A percentile compares a stretch with the other conserved stretches of the same genome.
phyloP scores from a whole-genome alignment of 1,140 invertebrate species.

The Adoxophyes honmai region DNA sequence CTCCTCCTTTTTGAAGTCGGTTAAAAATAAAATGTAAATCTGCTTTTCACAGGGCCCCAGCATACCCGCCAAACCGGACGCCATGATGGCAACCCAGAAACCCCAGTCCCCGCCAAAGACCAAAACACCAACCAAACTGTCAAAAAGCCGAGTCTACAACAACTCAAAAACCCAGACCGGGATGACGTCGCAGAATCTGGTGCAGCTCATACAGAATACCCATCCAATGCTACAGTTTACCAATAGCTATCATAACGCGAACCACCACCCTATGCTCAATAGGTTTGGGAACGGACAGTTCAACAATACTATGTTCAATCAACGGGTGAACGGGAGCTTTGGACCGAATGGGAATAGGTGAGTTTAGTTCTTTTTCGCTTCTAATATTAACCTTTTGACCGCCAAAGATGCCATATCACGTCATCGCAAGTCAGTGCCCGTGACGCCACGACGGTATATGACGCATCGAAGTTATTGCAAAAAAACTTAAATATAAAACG shows the following conservation, averaged over 20 bases:
- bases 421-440: too few species aligned
- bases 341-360: slow-evolving; percentile 40
- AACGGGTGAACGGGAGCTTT: slow-evolving; percentile 49
- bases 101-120: slow-evolving; percentile 26
- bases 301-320: slow-evolving; percentile 29
- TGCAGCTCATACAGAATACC: slow-evolving; percentile 79
- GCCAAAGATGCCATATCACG: too few species aligned
- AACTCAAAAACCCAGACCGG: slow-evolving; percentile 49
- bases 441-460: too few species aligned
- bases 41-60: slow-evolving; percentile 32
- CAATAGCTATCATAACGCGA: slow-evolving; percentile 65
- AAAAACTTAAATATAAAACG: too few species aligned
- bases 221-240: slow-evolving; percentile 76
- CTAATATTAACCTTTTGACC: too few species aligned
- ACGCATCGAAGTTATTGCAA: too few species aligned
- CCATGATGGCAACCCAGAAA: slow-evolving; percentile 23
- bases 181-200: slow-evolving; percentile 60
- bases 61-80: slow-evolving; percentile 19
- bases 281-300: slow-evolving; percentile 45
- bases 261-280: slow-evolving; percentile 63
- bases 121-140: slow-evolving; percentile 24
- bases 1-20: too few species aligned
- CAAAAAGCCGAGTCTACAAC: slow-evolving; percentile 53
- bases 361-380: too few species aligned
- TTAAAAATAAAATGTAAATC: too few species aligned